Evolutionary conservation across 2,888 invertebrate species (phyloP), one percentile per base, ranked within the genome.

Genomic region (Ennomos fuscantarius): DNA sequence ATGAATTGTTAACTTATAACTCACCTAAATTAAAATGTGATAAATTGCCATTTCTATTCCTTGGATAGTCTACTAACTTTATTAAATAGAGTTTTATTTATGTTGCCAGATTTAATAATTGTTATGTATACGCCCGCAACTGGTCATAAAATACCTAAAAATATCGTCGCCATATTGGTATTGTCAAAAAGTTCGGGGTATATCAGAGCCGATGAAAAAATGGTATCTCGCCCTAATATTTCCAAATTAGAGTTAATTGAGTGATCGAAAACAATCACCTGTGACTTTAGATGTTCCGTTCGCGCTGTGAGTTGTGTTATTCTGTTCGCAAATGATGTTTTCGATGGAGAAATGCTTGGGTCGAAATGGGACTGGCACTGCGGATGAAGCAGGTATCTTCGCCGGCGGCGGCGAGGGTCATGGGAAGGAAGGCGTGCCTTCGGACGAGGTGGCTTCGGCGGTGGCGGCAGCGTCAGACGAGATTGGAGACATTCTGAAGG

Each of bases 131-230:
- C 76, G 71, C 67, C 72, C 64, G 74, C 77, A 70, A 78, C 88
- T 90, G 87, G 88, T 86, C 86, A 89, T 81, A 89, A 85, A 76
- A 89, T 84, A 81, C 87, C 91, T 91, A 91, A 91, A 92, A 89
- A 89, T 91, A 89, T 70, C 90, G 92, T 87, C 92, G 92, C 92
- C 92, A 92, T 92, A 92, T 92, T 92, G 92, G 92, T 90, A 92
- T 92, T 92, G 92, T 92, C 92, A 92, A 92, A 91, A 89, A 87
- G 78, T 85, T 87, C 79, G 84, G 82, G 80, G 75, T 82, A 77
- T 73, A 83, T 84, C 78, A 81, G 87, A 87, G 85, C 83, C 79
- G 82, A 83, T 77, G 84, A 86, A 87, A 90, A 92, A 91, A 91
- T 91, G 92, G 78, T 87, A 88, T 87, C 84, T 84, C 84, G 79